A percentile compares a stretch with the other conserved stretches of the same genome.
phyloP scores from a whole-genome alignment of 1,140 invertebrate genomes.

The Camponotus floridanus region DNA sequence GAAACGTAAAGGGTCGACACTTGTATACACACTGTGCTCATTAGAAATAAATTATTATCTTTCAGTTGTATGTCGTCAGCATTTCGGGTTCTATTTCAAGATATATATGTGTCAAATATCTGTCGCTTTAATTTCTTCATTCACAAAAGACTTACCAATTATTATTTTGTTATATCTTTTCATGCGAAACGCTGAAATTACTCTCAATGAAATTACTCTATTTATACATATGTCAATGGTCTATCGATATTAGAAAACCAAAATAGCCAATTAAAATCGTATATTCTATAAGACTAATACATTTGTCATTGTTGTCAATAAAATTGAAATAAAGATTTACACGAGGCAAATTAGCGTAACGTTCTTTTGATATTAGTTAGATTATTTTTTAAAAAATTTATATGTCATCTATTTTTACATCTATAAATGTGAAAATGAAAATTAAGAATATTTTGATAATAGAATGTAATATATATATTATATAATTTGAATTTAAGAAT shows the following conservation, averaged over 20 bases:
- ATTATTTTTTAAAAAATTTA: neutral
- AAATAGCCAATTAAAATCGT: neutral
- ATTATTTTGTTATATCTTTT: constrained; percentile 24
- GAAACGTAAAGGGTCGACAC: neutral
- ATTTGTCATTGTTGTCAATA: neutral
- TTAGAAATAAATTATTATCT: neutral
- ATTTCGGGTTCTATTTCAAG: neutral
- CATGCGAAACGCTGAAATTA: neutral
- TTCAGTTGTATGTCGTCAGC: neutral
- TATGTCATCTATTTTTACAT: neutral
- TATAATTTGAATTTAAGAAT: neutral
- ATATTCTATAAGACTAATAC: neutral
- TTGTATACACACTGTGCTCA: neutral
- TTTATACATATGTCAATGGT: neutral
- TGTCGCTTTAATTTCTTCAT: neutral
- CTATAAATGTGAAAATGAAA: neutral
- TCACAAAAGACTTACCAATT: neutral
- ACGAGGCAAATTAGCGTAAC: neutral
- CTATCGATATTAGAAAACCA: neutral
- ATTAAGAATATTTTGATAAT: neutral
- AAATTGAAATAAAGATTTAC: constrained; percentile 13
- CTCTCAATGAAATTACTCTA: neutral
- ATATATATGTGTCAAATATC: constrained; percentile 1
- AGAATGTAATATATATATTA: neutral
- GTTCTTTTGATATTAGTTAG: neutral